Percentiles rank a stretch among this genome's conserved stretches.
phyloP scores from a whole-genome alignment of 2,888 invertebrate genomes.

The Hirtodrosophila cameraria region DNA sequence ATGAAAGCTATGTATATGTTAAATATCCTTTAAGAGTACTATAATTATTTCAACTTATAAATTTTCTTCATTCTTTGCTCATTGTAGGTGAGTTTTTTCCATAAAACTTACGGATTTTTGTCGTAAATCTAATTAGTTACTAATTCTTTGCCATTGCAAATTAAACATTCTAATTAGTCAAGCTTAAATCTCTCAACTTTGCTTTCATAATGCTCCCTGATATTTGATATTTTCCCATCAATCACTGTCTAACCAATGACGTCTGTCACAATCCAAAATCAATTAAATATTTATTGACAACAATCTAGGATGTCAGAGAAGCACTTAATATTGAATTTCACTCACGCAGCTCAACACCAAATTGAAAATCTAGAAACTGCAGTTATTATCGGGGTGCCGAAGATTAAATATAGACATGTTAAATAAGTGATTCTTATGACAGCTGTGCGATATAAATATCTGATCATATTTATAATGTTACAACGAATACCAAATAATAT shows the following conservation, averaged over 20 bases:
- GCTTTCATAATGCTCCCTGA: neutral
- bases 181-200: neutral
- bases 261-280: constrained; percentile 44
- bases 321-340: constrained; percentile 41
- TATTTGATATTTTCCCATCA: constrained; percentile 36
- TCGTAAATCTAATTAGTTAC: too few relatives aligned
- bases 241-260: constrained; percentile 35
- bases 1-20: neutral
- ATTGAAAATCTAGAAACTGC: neutral
- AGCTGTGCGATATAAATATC: too few relatives aligned
- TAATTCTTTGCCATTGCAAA: too few relatives aligned
- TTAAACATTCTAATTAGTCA: neutral
- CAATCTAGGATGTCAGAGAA: constrained; percentile 24
- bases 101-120: too few relatives aligned
- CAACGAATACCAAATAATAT: neutral
- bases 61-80: neutral
- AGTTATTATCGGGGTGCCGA: too few relatives aligned
- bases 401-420: neutral
- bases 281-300: constrained; percentile 67
- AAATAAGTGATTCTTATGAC: neutral
- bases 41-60: too few relatives aligned
- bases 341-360: constrained; percentile 1
- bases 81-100: neutral
- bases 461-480: too few relatives aligned
- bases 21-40: too few relatives aligned